Evolutionary conservation across 2,888 invertebrate species (phyloP), one percentile per base, ranked within the genome.

Genomic region (Odontothrips loti): DNA sequence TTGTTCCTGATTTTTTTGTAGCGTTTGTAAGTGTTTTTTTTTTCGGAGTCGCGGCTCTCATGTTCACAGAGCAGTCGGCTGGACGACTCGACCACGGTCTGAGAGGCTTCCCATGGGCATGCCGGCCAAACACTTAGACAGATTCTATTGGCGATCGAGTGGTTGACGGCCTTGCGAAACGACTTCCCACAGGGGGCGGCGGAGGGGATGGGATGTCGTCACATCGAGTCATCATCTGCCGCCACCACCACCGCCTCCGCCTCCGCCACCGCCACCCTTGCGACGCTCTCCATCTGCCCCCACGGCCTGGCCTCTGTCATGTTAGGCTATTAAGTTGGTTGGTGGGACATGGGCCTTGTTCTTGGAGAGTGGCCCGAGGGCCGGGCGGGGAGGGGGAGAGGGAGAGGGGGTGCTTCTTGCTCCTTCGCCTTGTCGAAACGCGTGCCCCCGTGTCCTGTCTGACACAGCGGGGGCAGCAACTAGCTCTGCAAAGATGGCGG

Each of bases 241-340:
- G 23, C 68, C 68, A n/a, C 23, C 23, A 17, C n/a, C 15, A 63
- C n/a, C 23, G 23, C 23, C 68, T 23, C 6, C 11, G 9, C 68
- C 68, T 27, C 23, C 68, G 9, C 68, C 12, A 6, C 20, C 20
- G 51, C 58, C 58, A 20, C 58, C 15, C 15, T 15, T 43, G 34
- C 3, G 34, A 43, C 34, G 3, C 34, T 43, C 34, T 43, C 34
- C 34, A 43, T 43, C 34, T 43, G 3, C 34, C 34, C 34, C 34
- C 27, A 10, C 68, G 23, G n/a, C 68, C 68, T 23, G 68, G 68
- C 68, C 68, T 75, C 68, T 75, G 68, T 75, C 68, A 75, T 75
- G 68, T 75, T 75, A 75, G 68, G 68, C 68, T 75, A 75, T 75
- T 75, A 75, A 75, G 68, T 27, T 75, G 68, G 68, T 75, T 27